Base-by-base conservation (phyloP, 2,113 vertebrate genomes). In the Pogonocichla stellata region DNA sequence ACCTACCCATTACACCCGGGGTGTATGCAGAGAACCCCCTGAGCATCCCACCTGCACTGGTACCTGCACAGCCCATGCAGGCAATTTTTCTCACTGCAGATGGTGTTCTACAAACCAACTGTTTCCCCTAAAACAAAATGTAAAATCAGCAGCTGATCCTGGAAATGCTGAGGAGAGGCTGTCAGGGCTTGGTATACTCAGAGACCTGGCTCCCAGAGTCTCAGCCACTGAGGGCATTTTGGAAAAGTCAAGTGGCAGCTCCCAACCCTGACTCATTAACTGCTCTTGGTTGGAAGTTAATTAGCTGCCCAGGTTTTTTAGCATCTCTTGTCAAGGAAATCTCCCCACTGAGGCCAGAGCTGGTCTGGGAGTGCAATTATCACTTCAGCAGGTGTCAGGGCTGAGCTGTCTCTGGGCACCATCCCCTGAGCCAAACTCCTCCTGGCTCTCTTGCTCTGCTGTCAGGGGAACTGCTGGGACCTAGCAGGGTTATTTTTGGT, bases 241-340 rank as follows among this genome's bases (percentile, higher is more conserved):
- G 45, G 73, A 72, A 65, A 65, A 88, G 60, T 66, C 64, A 51
- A 29, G 71, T 82, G 36, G 73, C 78, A 85, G 62, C 50, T 88
- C 66, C 79, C 51, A 34, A 31, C 57, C 61, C n/a, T 2, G 18
- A 10, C 33, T 88, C 42, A 8, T 80, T 88, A 82, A 70, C 62
- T 70, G 72, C 71, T 91, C 72, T 80, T 54, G 31, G 47, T 16
- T 58, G 67, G 40, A 88, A 88, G 69, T 60, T 90, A 96, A 97
- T 95, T 90, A 95, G 36, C 79, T 62, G 34, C 45, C 45, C 43
- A 25, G 38, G 29, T 51, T 94, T 87, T 91, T 43, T 73, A 83
- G 47, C 51, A 48, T 58, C 64, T 71, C 74, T 45, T 85, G 43
- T 58, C 10, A 17, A 58, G 81, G 34, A 74, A 83, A 90, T 86